Conservation (phyloP, 1,140 invertebrate species). For the Plodia interpunctella region DNA sequence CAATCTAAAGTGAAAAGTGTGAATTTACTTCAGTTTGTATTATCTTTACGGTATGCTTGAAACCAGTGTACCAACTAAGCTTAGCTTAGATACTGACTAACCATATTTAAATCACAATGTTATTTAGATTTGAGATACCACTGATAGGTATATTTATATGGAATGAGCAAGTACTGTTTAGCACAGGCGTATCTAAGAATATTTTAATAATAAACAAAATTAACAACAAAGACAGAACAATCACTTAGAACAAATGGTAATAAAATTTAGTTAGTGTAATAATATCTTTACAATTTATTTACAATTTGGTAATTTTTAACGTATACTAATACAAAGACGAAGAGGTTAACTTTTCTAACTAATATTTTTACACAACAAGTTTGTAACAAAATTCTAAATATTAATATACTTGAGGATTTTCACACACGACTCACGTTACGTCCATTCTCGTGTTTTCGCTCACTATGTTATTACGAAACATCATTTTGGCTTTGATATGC, state of each 20-base stretch:
- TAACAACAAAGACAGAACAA: conserved; percentile 75
- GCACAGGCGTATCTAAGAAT: conserved; percentile 35
- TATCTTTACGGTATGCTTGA: neutral
- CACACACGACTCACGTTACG: conserved; percentile 37
- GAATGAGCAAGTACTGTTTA: conserved; percentile 48
- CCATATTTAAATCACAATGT: conserved; percentile 4
- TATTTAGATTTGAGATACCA: conserved; percentile 20
- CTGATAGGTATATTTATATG: conserved; percentile 31
- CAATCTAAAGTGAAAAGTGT: no score
- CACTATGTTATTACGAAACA: conserved; percentile 37
- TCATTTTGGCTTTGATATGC: conserved; percentile 68
- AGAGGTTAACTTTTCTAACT: conserved; percentile 50
- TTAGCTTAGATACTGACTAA: conserved; percentile 1
- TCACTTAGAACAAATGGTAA: conserved; percentile 73
- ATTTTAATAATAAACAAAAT: conserved; percentile 68
- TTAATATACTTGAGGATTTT: conserved; percentile 28
- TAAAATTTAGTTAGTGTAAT: conserved; percentile 72
- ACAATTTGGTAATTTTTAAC: conserved; percentile 72
- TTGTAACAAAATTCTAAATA: conserved; percentile 53
- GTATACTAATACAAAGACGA: conserved; percentile 71
- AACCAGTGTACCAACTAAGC: neutral
- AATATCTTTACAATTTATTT: conserved; percentile 76
- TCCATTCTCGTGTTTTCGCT: conserved; percentile 20
- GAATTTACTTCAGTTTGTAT: no score
- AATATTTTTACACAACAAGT: conserved; percentile 62